Evolutionary conservation across 2,797 vertebrate species (phyloP).

Genomic region (Ptychadena robeensis): DNA sequence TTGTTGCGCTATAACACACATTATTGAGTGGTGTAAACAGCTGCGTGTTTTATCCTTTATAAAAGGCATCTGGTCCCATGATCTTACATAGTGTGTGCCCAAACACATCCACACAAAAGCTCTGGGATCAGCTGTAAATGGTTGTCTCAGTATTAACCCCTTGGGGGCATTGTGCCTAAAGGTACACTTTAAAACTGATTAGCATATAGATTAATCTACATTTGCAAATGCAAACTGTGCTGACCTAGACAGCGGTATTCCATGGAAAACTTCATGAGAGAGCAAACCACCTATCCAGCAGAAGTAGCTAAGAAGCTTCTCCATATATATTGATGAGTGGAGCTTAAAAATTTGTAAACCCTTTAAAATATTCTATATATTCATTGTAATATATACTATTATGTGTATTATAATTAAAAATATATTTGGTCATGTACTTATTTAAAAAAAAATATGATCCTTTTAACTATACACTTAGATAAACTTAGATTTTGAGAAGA

Average conservation of each 20-base stretch:
- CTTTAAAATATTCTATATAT: no score
- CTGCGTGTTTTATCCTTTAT: conserved; percentile 28
- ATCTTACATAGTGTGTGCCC: neutral
- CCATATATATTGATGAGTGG: no score
- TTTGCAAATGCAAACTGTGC: neutral
- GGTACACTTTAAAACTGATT: neutral
- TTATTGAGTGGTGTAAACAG: conserved; percentile 35
- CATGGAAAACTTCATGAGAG: neutral
- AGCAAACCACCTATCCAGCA: neutral
- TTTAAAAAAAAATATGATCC: no score
- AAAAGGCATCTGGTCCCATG: conserved; percentile 26
- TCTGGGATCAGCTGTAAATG: conserved; percentile 22
- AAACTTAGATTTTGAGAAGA: no score
- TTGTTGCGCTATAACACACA: conserved; percentile 26
- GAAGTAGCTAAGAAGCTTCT: neutral
- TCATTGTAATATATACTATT: no score
- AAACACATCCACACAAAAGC: conserved; percentile 10
- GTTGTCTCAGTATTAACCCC: conserved; percentile 10
- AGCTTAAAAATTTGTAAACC: no score
- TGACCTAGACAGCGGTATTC: neutral
- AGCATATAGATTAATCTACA: conserved; percentile 10
- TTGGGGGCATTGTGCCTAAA: neutral
- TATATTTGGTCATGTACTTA: no score
- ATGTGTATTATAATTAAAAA: no score
- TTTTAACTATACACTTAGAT: no score